A percentile compares a stretch with the other conserved stretches of the same genome.
phyloP scores from a whole-genome alignment of 2,888 invertebrate species.

The Drosophila gaucha region DNA sequence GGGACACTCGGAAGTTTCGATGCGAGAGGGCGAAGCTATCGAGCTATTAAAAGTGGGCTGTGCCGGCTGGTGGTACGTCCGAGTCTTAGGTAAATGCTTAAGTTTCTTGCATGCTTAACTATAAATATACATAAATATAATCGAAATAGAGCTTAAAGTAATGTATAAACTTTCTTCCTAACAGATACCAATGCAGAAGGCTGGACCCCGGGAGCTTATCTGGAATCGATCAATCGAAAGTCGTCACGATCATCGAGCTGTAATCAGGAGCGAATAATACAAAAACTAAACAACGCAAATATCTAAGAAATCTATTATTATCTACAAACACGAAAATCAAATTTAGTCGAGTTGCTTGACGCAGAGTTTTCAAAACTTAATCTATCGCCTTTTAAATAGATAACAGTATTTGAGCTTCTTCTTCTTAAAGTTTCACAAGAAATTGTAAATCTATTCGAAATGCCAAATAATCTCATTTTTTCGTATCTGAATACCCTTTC shows the following conservation, averaged over 20 bases:
- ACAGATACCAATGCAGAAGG: slow-evolving; percentile 90
- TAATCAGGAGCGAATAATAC: slow-evolving; percentile 80
- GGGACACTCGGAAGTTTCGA: slow-evolving; percentile 95
- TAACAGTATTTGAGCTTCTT: slow-evolving; percentile 43
- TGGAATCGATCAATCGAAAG: slow-evolving; percentile 91
- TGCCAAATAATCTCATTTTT: slow-evolving; percentile 11
- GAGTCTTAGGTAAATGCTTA: slow-evolving; percentile 88
- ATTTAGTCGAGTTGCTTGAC: slow-evolving; percentile 23
- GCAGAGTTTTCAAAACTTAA: slow-evolving; percentile 46
- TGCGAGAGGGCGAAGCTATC: slow-evolving; percentile 95
- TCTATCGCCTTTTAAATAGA: slow-evolving; percentile 49
- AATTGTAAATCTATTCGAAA: slow-evolving; percentile 2
- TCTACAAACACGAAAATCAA: background rate
- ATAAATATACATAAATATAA: background rate
- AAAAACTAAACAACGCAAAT: slow-evolving; percentile 43
- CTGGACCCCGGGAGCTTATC: slow-evolving; percentile 97
- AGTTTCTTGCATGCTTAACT: slow-evolving; percentile 23
- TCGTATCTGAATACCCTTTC: slow-evolving; percentile 6
- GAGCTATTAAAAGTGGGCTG: slow-evolving; percentile 96
- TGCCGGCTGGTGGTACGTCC: slow-evolving; percentile 98
- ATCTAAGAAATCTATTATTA: background rate
- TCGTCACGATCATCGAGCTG: slow-evolving; percentile 89
- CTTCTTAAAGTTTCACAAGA: slow-evolving; percentile 8
- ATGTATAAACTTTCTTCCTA: slow-evolving; percentile 3
- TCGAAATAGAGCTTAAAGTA: too few relatives aligned